These are phyloP conservation scores for Dendrocincla tyrannina DNA, from an alignment of 2,797 vertebrate genomes.

Conservation along the genomic window DNA sequence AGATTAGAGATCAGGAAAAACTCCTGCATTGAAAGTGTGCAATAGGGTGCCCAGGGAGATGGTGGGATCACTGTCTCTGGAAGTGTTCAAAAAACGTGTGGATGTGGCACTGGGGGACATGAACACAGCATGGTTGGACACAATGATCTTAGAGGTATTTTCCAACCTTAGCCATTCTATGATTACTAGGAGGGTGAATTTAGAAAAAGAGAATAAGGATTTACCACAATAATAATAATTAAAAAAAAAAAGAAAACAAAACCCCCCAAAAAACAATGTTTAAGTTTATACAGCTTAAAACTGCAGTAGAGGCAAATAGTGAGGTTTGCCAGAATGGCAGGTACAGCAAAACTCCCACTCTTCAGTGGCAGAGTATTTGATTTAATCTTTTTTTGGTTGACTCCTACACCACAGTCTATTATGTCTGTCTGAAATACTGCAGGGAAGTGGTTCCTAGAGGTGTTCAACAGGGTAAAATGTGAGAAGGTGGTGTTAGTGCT, in stretches of 20 bases:
- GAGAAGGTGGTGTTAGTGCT: not conserved
- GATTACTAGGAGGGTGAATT: not conserved
- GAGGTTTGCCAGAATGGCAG: not conserved
- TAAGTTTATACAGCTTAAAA: not conserved
- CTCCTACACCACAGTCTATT: not conserved
- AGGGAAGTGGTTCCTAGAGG: not conserved
- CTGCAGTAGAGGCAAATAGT: not conserved
- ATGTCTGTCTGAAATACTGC: not conserved
- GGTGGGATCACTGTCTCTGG: fast-evolving
- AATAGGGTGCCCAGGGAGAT: not conserved
- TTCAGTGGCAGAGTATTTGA: not conserved
- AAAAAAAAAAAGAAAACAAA: not conserved
- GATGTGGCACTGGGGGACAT: not conserved
- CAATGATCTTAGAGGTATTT: not conserved
- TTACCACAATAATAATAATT: not conserved
- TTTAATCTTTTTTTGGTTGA: not conserved
- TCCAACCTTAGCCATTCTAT: fast-evolving
- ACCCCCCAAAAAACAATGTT: not conserved
- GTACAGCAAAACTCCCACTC: not conserved
- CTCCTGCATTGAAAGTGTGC: not conserved
- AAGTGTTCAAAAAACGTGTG: fast-evolving
- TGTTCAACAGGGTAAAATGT: not conserved
- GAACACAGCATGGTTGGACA: not conserved
- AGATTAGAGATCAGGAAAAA: not conserved
- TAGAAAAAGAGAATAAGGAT: not conserved